A percentile compares a stretch with the other conserved stretches of the same genome.
These are phyloP conservation scores for Lates calcarifer DNA, from an alignment of 2,113 vertebrate species.

Conservation along the genomic window DNA sequence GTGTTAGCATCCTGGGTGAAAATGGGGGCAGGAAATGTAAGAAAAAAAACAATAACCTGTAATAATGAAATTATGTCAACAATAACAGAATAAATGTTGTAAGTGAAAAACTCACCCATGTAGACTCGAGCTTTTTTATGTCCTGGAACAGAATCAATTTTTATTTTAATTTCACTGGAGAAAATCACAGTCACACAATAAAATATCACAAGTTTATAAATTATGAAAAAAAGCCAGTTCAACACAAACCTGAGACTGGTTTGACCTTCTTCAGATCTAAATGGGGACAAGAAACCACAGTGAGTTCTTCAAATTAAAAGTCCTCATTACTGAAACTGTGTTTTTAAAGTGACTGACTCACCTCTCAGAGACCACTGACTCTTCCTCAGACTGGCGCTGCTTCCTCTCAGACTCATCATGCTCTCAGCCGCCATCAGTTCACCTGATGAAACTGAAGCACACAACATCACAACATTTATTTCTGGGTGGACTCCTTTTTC, in stretches of 20 bases:
- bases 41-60: neutral
- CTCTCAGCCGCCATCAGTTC: conserved; percentile 71
- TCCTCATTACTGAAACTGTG: neutral
- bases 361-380: conserved; percentile 82
- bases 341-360: conserved; percentile 27
- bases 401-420: conserved; percentile 74
- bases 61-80: neutral
- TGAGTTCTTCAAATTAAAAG: conserved; percentile 28
- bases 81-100: neutral
- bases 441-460: conserved; percentile 54
- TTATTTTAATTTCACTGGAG: no score
- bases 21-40: no score
- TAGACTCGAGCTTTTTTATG: conserved; percentile 81
- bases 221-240: neutral
- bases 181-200: no score
- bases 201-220: neutral
- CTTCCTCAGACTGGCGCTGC: conserved; percentile 64
- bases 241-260: conserved; percentile 62
- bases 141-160: conserved; percentile 67
- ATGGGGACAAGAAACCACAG: conserved; percentile 30
- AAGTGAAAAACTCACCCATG: conserved; percentile 69
- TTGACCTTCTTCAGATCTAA: conserved; percentile 77
- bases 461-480: no score
- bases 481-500: no score
- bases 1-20: no score